These are phyloP conservation scores for Columba janthina DNA, from an alignment of 2,113 vertebrate genomes.

Conservation along the genomic window DNA sequence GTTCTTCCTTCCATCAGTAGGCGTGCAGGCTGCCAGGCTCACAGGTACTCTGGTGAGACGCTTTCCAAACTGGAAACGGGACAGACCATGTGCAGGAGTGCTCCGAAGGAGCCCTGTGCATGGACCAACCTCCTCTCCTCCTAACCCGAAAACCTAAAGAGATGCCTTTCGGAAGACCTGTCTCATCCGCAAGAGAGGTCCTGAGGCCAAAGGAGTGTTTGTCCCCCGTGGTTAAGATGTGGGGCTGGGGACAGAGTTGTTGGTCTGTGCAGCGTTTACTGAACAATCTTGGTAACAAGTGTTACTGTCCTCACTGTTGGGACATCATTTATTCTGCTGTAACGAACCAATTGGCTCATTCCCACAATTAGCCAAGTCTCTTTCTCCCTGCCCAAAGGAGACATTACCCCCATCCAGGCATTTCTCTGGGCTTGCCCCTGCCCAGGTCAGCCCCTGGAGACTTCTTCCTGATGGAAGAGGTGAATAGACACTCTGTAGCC, in stretches of 20 bases:
- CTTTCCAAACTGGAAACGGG: rapidly evolving
- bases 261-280: background rate
- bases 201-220: background rate
- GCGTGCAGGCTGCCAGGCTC: rapidly evolving
- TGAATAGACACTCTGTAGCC: background rate
- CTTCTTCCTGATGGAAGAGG: background rate
- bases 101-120: background rate
- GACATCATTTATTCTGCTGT: background rate
- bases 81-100: rapidly evolving
- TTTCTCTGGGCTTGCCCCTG: background rate
- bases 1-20: rapidly evolving
- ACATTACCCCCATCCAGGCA: background rate
- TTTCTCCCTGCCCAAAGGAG: background rate
- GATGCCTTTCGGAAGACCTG: background rate
- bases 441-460: background rate
- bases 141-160: background rate
- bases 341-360: background rate
- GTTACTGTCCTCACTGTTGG: background rate
- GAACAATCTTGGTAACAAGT: background rate
- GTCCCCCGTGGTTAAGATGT: no score
- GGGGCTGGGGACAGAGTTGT: background rate
- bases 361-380: background rate
- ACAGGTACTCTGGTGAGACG: rapidly evolving
- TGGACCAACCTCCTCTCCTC: background rate
- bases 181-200: background rate